Conservation (phyloP, 1,140 invertebrate genomes). For the Aphelinus atriplicis region DNA sequence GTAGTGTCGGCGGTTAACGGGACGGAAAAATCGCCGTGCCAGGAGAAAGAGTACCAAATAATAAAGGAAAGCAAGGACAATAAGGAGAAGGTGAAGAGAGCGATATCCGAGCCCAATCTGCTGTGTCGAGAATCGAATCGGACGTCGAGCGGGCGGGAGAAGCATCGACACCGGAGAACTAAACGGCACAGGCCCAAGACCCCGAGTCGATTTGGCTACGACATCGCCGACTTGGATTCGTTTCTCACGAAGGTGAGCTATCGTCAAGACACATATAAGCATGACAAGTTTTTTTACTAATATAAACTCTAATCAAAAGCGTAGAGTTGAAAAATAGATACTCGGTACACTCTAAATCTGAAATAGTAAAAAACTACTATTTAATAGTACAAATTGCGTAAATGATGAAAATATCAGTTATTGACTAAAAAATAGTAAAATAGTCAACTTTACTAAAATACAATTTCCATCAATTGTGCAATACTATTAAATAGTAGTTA, state of each 20-base stretch:
- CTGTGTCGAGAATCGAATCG: conserved; percentile 47
- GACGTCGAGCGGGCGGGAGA: conserved; percentile 39
- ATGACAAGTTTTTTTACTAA: too few relatives aligned
- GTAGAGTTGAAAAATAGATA: neutral
- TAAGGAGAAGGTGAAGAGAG: conserved; percentile 54
- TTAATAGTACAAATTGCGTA: too few relatives aligned
- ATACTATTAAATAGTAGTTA: too few relatives aligned
- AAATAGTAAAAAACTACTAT: too few relatives aligned
- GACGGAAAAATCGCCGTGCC: conserved; percentile 34
- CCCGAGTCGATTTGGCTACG: conserved; percentile 72
- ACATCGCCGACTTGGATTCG: conserved; percentile 78
- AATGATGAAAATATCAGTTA: too few relatives aligned
- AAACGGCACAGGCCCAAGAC: conserved; percentile 54
- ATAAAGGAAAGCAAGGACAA: conserved; percentile 17
- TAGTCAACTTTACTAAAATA: too few relatives aligned
- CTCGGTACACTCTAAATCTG: neutral
- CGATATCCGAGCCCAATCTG: conserved; percentile 55
- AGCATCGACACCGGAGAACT: conserved; percentile 50
- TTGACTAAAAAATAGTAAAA: too few relatives aligned
- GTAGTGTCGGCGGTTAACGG: conserved; percentile 34
- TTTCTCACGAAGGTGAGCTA: conserved; percentile 74
- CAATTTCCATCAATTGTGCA: too few relatives aligned
- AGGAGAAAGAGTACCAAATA: conserved; percentile 35
- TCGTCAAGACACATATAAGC: neutral
- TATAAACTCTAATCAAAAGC: conserved; percentile 8